Base-by-base conservation (phyloP, 2,888 invertebrate species). In the Cheilosia vernalis region DNA sequence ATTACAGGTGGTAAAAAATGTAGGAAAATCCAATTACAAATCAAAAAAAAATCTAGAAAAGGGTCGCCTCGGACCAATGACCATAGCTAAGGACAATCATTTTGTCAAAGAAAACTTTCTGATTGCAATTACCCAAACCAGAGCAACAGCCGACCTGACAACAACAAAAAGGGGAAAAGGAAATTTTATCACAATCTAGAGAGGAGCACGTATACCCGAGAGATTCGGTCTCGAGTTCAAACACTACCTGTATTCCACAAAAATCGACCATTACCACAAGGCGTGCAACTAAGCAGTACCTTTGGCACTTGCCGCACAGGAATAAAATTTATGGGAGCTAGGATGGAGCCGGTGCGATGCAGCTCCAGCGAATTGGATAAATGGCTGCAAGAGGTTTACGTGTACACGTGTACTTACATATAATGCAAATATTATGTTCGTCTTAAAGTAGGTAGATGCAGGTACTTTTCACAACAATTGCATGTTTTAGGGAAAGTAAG, bases 111-210 rank as follows among this genome's bases (percentile, higher is more conserved):
- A 24, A 60, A 60, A 42, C 42, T 44, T 63, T 49, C 13, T 51
- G 64, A 49, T 51, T 64, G 64, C 51, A 51, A 49, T 37, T 64
- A 64, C 37, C 33, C n/a, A 24, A 21, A 9, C n/a, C 33, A 44
- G 10, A 30, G 19, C 10, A 63, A 15, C 1, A 15, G 10, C 19
- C 49, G 17, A 21, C 7, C 42, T 24, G 1, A 9, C 21, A 27
- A 27, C 6, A 27, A 27, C 6, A 6, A 27, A 27, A 19, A 64
- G 7, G 33, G 6, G 17, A 1, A 64, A 64, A 21, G 6, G 15
- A 42, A 24, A 60, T 6, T 60, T n/a, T 60, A 60, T 24, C 15
- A 42, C 27, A 9, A 4, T 60, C 24, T 13, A 6, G 40, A 2
- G 13, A 27, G 10, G 17, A 33, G 9, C 37, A 64, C 51, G 21